Conservation (phyloP, 1,140 invertebrate species). For the Limonius californicus region DNA sequence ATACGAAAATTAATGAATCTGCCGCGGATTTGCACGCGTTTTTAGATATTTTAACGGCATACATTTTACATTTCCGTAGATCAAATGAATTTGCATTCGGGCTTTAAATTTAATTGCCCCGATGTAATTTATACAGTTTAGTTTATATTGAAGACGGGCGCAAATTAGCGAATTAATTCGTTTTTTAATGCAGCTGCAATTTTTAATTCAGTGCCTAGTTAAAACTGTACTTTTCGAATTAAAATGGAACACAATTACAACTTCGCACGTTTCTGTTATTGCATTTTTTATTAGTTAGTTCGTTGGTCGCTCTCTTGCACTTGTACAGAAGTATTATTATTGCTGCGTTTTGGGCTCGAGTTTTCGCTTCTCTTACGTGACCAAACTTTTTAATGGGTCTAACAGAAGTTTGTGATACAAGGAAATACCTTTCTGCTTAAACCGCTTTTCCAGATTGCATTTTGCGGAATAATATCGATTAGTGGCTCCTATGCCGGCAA, state of each 20-base stretch:
- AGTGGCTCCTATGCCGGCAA: too few relatives aligned
- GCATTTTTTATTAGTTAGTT: conserved; percentile 5
- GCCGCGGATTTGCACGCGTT: too few relatives aligned
- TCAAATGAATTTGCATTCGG: neutral
- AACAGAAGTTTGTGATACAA: too few relatives aligned
- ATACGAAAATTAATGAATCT: too few relatives aligned
- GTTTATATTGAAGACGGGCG: neutral
- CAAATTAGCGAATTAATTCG: neutral
- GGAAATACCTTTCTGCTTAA: too few relatives aligned
- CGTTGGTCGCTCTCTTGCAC: neutral
- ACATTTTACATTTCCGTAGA: too few relatives aligned
- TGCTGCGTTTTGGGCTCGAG: too few relatives aligned
- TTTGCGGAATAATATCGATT: too few relatives aligned
- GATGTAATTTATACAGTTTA: neutral
- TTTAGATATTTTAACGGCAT: too few relatives aligned
- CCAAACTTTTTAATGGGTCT: too few relatives aligned
- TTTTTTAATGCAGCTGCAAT: neutral
- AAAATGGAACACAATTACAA: conserved; percentile 7
- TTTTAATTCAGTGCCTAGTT: conserved; percentile 3
- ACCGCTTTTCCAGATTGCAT: too few relatives aligned
- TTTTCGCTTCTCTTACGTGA: too few relatives aligned
- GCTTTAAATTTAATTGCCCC: neutral
- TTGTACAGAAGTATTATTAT: neutral
- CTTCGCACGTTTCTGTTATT: neutral
- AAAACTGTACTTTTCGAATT: conserved; percentile 12